Evolutionary conservation across 2,113 vertebrate genomes (phyloP), one percentile per base, ranked within the genome.

Genomic region (Penelope pileata): DNA sequence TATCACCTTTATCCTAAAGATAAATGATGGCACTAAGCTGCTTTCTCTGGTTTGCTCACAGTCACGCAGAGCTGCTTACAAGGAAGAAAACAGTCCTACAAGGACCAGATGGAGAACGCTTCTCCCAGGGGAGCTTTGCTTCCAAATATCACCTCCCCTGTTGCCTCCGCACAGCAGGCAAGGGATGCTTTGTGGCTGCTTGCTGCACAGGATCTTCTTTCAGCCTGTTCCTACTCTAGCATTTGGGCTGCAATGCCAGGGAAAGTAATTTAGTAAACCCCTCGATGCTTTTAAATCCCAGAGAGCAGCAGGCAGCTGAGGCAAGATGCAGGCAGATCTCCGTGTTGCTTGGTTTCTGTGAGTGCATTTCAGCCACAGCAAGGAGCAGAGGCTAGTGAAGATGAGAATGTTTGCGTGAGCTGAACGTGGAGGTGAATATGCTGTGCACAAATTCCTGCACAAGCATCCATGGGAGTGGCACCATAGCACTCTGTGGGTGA

Each of bases 1-100:
- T 89, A 97, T 73, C 91, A 92, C 91, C 86, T 93, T 95, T 81
- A 93, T 93, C 90, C 90, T 62, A 68, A 96, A 95, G 90, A 96
- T 88, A 96, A 94, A 97, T 86, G 80, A 78, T 90, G 86, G 68
- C 90, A 96, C 93, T 94, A 95, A 96, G 94, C 91, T 6, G 66
- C 90, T 97, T 90, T 84, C 91, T 86, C 85, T 69, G 83, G 76
- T 96, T 90, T 91, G 88, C 79, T 93, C 91, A 88, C 43, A 75
- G 93, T 62, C 15, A 0, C 3, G 6, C 74, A 66, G 93, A 89
- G 89, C 95, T 50, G 63, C 87, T 94, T 59, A 80, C 67, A 42
- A 60, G 59, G 89, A 91, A 59, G 1, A 5, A 72, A 90, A 86
- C 14, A 3, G 56, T 53, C 88, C 80, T 82, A 38, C 0, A 3